Percentiles rank a stretch among this genome's conserved stretches.
These are phyloP conservation scores for Seriola dumerili DNA, from an alignment of 2,113 vertebrate species.

Conservation along the genomic window DNA sequence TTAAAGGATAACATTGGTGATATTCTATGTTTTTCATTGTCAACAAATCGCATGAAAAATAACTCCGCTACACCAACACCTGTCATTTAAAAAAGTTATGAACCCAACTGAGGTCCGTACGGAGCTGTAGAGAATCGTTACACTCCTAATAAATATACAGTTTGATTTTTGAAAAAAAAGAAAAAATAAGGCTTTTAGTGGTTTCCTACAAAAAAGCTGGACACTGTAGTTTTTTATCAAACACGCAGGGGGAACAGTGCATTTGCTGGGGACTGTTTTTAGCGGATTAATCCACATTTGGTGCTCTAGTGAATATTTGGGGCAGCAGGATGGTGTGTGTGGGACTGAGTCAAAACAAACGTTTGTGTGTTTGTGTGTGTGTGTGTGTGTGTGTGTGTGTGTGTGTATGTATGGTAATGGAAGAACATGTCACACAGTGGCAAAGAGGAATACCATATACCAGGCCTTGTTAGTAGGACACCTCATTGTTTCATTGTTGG, in stretches of 20 bases:
- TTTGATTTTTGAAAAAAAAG: background rate
- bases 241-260: background rate
- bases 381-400: background rate
- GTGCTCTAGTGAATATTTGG: background rate
- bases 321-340: background rate
- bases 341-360: background rate
- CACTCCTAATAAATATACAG: background rate
- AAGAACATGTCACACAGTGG: background rate
- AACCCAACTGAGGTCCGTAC: too few species aligned
- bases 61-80: too few species aligned
- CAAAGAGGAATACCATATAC: too few species aligned
- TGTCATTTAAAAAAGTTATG: too few species aligned
- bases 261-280: background rate
- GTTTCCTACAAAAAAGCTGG: background rate
- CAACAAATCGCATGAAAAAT: slow-evolving; percentile 1
- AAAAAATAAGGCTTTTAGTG: background rate
- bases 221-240: background rate
- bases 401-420: background rate
- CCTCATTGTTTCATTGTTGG: background rate
- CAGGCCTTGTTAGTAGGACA: background rate
- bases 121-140: too few species aligned
- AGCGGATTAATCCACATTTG: background rate
- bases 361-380: background rate
- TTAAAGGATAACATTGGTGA: background rate
- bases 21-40: background rate